Conservation (phyloP, 2,113 vertebrate genomes). For the Pollimyrus isidori region DNA sequence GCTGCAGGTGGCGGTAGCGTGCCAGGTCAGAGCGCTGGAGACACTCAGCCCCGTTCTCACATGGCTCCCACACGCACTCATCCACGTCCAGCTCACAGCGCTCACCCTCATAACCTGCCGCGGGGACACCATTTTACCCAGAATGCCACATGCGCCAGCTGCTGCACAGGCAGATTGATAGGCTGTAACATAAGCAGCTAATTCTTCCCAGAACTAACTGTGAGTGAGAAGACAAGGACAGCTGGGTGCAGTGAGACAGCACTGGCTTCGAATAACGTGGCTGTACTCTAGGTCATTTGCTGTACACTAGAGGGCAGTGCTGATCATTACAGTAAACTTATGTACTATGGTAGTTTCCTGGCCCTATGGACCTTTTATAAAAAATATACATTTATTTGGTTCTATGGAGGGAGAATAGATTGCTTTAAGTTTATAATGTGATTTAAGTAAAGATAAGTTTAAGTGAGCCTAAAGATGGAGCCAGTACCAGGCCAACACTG, state of each 20-base stretch:
- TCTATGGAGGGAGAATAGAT: not conserved
- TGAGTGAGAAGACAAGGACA: not conserved
- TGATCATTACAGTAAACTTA: not conserved
- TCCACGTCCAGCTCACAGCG: constrained; percentile 64
- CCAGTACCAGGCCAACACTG: constrained; percentile 80
- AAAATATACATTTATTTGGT: not conserved
- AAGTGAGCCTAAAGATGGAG: not conserved
- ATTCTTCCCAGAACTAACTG: not conserved
- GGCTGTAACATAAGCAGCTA: not conserved
- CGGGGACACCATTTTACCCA: not conserved
- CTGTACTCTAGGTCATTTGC: not conserved
- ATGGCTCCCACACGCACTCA: constrained; percentile 72
- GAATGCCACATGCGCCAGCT: not conserved
- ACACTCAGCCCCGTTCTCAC: constrained; percentile 70
- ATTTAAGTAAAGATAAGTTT: not conserved
- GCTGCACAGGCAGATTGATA: not conserved
- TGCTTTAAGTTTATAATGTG: not conserved
- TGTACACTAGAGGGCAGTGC: constrained; percentile 23
- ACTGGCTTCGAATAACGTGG: not conserved
- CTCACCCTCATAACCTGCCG: constrained; percentile 59
- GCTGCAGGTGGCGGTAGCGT: constrained; percentile 52
- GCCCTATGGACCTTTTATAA: not conserved
- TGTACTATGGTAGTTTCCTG: not conserved
- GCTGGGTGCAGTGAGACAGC: not conserved
- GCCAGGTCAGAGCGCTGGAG: constrained; percentile 70